Evolutionary conservation across 1,140 invertebrate species (phyloP).

Genomic region (Prorops nasuta): DNA sequence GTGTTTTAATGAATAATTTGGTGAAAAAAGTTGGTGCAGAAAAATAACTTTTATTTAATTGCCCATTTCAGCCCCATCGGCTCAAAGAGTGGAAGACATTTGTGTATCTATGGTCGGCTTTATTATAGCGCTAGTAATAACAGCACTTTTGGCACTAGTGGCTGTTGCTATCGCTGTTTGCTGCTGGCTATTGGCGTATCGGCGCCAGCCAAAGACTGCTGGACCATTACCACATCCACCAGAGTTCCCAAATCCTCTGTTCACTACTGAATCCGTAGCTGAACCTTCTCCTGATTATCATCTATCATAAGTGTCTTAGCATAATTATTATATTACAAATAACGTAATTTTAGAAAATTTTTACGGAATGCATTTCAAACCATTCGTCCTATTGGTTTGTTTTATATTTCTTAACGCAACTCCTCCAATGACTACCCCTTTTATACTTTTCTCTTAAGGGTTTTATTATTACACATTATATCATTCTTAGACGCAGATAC

Average conservation of each 20-base stretch:
- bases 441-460: conserved; percentile 28
- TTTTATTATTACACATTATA: conserved; percentile 9
- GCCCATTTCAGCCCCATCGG: conserved; percentile 61
- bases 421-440: conserved; percentile 52
- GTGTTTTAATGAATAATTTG: conserved; percentile 8
- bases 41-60: background rate
- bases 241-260: conserved; percentile 92
- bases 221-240: conserved; percentile 90
- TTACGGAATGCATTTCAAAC: conserved; percentile 43
- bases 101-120: conserved; percentile 91
- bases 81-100: conserved; percentile 76
- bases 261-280: conserved; percentile 76
- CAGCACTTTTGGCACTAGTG: conserved; percentile 85
- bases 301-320: conserved; percentile 46
- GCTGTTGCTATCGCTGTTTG: conserved; percentile 91
- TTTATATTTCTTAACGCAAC: conserved; percentile 48
- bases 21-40: conserved; percentile 4
- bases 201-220: conserved; percentile 77
- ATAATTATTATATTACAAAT: conserved; percentile 41
- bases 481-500: no score
- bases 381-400: conserved; percentile 42
- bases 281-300: conserved; percentile 82
- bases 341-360: conserved; percentile 35
- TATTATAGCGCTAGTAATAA: conserved; percentile 88
- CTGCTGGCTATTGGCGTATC: conserved; percentile 92